These are phyloP conservation scores for Tinea pellionella DNA, from an alignment of 2,888 invertebrate genomes.

Conservation along the genomic window DNA sequence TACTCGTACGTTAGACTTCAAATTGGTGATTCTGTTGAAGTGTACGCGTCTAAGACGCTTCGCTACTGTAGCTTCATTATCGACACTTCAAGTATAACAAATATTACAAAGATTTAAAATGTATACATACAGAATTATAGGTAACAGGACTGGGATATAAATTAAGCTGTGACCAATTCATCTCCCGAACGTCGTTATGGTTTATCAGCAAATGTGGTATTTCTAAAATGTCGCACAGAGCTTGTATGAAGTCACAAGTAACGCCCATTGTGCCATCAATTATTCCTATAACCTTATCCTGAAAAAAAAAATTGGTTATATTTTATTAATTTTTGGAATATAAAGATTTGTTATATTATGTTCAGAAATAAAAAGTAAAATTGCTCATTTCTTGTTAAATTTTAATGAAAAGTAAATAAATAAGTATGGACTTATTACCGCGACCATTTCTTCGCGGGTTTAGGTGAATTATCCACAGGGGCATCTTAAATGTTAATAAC, in stretches of 20 bases:
- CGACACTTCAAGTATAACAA: neutral
- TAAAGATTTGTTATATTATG: no score
- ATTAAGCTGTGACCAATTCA: constrained; percentile 72
- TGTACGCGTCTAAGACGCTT: no score
- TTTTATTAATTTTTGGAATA: no score
- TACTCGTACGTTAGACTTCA: no score
- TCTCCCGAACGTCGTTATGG: constrained; percentile 72
- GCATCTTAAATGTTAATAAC: no score
- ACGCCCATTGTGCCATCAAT: constrained; percentile 83
- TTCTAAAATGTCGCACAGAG: constrained; percentile 84
- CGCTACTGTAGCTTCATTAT: neutral
- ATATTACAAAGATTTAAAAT: neutral
- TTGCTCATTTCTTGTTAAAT: no score
- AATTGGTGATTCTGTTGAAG: no score
- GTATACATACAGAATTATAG: constrained; percentile 40
- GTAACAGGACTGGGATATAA: constrained; percentile 72
- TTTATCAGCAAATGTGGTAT: constrained; percentile 86
- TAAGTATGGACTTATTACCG: no score
- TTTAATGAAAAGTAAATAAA: no score
- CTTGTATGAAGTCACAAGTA: constrained; percentile 83
- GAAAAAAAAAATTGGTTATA: constrained; percentile 22
- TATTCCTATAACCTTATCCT: constrained; percentile 83
- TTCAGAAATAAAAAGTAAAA: no score
- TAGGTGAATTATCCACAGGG: no score
- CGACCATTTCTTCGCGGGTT: no score